A percentile compares a stretch with the other conserved stretches of the same genome.
Evolutionary conservation across 2,888 invertebrate genomes (phyloP).

Genomic region (Ochropleura leucogaster): DNA sequence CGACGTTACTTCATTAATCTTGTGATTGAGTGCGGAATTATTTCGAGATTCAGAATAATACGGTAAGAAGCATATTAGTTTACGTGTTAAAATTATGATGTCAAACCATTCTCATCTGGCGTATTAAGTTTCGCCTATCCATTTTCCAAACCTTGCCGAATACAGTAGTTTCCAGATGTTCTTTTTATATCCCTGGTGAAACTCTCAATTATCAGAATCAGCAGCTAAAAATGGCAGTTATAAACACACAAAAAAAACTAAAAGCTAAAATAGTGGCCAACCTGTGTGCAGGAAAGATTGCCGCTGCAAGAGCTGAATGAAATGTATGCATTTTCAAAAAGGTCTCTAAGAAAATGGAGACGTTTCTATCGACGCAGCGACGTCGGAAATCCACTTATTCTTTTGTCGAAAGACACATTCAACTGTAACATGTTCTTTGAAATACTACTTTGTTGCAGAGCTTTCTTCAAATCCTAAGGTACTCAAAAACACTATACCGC

Average conservation of each 20-base stretch:
- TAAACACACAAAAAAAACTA: background rate
- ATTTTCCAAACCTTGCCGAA: background rate
- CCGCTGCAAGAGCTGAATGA: background rate
- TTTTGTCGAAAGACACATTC: background rate
- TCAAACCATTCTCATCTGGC: background rate
- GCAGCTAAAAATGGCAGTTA: background rate
- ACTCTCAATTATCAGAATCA: background rate
- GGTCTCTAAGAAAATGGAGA: too few relatives aligned
- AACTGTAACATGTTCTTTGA: background rate
- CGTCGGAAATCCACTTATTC: too few relatives aligned
- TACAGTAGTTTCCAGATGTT: background rate
- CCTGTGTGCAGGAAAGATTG: too few relatives aligned
- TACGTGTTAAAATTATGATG: background rate
- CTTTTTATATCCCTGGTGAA: background rate
- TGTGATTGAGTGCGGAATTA: constrained; percentile 23
- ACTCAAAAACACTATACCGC: background rate
- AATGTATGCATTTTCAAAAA: background rate
- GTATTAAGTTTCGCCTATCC: too few relatives aligned
- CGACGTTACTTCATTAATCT: constrained; percentile 9
- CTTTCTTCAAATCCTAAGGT: background rate
- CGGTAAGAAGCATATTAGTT: constrained; percentile 27
- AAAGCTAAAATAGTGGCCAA: background rate
- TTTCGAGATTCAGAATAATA: background rate
- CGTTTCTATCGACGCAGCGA: too few relatives aligned
- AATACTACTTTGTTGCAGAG: background rate